Conservation (phyloP, 2,888 invertebrate species). For the Pterostichus madidus region DNA sequence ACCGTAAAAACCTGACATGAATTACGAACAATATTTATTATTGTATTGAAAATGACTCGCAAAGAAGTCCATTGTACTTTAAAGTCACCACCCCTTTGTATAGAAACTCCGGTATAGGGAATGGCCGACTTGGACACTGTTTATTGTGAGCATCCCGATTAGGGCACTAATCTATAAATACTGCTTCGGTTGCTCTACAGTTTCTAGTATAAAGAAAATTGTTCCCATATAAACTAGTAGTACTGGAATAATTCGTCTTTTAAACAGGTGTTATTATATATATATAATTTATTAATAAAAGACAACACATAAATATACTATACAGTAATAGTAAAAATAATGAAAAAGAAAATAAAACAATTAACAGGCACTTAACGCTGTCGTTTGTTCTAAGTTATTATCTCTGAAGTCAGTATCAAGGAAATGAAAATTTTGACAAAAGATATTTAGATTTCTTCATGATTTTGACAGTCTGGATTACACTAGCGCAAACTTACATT, state of each 20-base stretch:
- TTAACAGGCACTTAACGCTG: slow-evolving; percentile 27
- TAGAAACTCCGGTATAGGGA: slow-evolving; percentile 14
- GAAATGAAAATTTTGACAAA: neutral
- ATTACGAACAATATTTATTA: slow-evolving; percentile 66
- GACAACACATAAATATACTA: slow-evolving; percentile 51
- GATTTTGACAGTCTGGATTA: neutral
- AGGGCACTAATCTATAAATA: slow-evolving; percentile 66
- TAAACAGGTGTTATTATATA: slow-evolving; percentile 48
- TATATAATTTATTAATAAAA: slow-evolving; percentile 27
- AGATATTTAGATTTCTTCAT: neutral
- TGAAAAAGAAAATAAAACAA: slow-evolving; percentile 45
- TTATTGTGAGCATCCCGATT: slow-evolving; percentile 63
- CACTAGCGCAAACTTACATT: neutral
- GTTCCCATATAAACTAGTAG: slow-evolving; percentile 64
- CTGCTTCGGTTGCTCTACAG: slow-evolving; percentile 64
- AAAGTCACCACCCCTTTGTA: slow-evolving; percentile 40
- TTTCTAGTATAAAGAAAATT: slow-evolving; percentile 63
- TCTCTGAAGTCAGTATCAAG: neutral
- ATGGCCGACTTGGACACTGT: slow-evolving; percentile 51
- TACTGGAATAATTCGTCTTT: slow-evolving; percentile 65
- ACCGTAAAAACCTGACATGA: slow-evolving; percentile 65
- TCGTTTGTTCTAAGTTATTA: slow-evolving; percentile 1
- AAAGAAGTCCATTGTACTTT: slow-evolving; percentile 66
- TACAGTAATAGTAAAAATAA: slow-evolving; percentile 51
- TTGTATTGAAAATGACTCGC: slow-evolving; percentile 62